A percentile compares a stretch with the other conserved stretches of the same genome.
Conservation (phyloP, 2,113 vertebrate species). For the Catagonus wagneri region DNA sequence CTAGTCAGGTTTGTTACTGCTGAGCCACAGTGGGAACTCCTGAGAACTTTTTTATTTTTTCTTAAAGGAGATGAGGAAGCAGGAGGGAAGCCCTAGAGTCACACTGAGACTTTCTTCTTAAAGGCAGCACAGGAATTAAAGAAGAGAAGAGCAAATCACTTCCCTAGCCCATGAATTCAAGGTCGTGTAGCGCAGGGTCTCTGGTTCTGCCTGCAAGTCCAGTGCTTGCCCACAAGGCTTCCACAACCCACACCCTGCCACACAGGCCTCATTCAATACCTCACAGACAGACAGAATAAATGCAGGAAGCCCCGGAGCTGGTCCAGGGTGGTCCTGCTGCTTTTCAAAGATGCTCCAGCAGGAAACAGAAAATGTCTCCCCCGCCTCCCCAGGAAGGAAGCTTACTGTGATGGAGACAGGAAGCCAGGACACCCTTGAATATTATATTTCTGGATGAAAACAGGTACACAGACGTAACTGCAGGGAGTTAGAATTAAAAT, state of each 20-base stretch:
- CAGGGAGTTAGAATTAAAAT: neutral
- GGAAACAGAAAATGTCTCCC: neutral
- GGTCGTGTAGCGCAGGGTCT: neutral
- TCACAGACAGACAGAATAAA: neutral
- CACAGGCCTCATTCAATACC: neutral
- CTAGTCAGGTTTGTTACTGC: too few relatives aligned
- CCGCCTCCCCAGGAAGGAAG: rapidly evolving
- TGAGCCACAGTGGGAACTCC: too few relatives aligned
- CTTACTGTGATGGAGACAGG: neutral
- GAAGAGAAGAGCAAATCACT: neutral
- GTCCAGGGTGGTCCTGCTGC: neutral
- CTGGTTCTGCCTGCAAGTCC: neutral
- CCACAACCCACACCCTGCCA: rapidly evolving
- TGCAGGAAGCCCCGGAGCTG: neutral
- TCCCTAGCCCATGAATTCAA: rapidly evolving
- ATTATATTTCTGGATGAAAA: neutral
- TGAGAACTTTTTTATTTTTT: neutral
- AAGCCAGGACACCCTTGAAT: neutral
- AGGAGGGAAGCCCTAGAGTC: neutral
- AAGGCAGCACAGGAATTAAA: neutral
- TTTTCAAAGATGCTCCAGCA: neutral
- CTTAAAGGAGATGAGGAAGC: neutral
- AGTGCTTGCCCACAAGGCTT: rapidly evolving
- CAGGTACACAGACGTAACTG: neutral
- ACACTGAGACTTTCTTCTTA: neutral